Evolutionary conservation across 2,113 vertebrate genomes (phyloP).

Genomic region (Peromyscus californicus): DNA sequence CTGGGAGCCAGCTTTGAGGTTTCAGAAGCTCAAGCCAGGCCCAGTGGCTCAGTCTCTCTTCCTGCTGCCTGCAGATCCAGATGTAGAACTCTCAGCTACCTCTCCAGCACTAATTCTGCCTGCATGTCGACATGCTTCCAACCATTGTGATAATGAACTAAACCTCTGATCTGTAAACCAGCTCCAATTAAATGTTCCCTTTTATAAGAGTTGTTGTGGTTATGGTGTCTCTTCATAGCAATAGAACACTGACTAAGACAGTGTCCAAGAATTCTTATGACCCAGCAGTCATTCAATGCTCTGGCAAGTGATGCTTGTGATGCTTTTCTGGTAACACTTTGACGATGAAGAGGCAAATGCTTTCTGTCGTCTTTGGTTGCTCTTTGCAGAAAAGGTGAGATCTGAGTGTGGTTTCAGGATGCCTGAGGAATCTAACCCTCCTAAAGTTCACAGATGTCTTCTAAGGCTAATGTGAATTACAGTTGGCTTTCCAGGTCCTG

Average conservation of each 20-base stretch:
- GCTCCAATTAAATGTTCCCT: neutral
- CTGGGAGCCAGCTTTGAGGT: neutral
- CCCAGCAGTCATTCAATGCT: too few relatives aligned
- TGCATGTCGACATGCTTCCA: neutral
- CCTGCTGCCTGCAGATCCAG: neutral
- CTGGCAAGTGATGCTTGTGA: accelerated
- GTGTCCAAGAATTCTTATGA: neutral
- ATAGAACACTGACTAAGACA: neutral
- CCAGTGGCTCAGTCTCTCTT: neutral
- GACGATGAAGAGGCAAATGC: neutral
- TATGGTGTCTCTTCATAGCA: neutral
- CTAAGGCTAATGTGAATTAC: neutral
- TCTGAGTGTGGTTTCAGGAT: neutral
- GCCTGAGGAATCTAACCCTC: neutral
- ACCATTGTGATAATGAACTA: neutral
- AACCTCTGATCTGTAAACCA: neutral
- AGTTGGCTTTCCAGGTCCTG: neutral
- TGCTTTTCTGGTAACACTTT: too few relatives aligned
- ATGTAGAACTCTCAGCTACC: neutral
- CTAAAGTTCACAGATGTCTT: neutral
- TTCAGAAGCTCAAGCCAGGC: neutral
- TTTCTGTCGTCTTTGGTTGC: neutral
- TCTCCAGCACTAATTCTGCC: neutral
- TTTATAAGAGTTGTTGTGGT: neutral
- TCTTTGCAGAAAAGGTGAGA: neutral